Base-by-base conservation (phyloP, 2,797 vertebrate species). In the Sebastes vulpes region DNA sequence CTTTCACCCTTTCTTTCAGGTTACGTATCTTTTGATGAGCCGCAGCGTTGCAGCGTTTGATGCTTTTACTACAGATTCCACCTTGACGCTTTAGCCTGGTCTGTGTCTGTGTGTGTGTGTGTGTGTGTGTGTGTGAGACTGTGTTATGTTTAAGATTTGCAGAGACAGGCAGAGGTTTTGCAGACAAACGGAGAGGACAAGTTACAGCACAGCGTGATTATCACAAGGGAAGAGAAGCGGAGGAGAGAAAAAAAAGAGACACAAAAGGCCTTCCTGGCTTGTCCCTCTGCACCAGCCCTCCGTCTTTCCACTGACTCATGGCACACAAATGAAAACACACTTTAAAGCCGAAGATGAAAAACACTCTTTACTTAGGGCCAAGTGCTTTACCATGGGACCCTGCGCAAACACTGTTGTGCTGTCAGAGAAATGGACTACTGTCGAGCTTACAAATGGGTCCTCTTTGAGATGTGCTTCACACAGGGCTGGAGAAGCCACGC, bases 311-410 rank as follows among this genome's bases (percentile, higher is more conserved):
- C 87, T 92, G 91, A 94, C 89, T 95, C 90, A 92, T 65, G 80
- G 89, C 86, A 86, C 74, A 90, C 90, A 83, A 90, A 94, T 87
- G 85, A 92, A 95, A 91, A 93, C 88, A 92, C 64, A 89, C 88
- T 94, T 90, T 88, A 89, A 92, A 91, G 70, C 72, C 82, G 79
- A 77, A 78, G 74, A 84, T 88, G 72, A 90, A 90, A 92, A 90
- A 89, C 83, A 82, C 77, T 79, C 79, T 92, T 92, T 87, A 87
- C 84, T 84, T 90, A 73, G 79, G 69, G 83, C 88, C 83, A 79
- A 88, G 84, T 88, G 85, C 88, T 90, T 85, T 85, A 88, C 79
- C 83, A 81, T 67, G 85, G 85, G 75, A 91, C 69, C 72, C 74
- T 86, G 35, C 9, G 8, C 72, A 86, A 92, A 91, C 83, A 89